Evolutionary conservation across 2,113 vertebrate species (phyloP).

Genomic region (Pteruthius melanotis): DNA sequence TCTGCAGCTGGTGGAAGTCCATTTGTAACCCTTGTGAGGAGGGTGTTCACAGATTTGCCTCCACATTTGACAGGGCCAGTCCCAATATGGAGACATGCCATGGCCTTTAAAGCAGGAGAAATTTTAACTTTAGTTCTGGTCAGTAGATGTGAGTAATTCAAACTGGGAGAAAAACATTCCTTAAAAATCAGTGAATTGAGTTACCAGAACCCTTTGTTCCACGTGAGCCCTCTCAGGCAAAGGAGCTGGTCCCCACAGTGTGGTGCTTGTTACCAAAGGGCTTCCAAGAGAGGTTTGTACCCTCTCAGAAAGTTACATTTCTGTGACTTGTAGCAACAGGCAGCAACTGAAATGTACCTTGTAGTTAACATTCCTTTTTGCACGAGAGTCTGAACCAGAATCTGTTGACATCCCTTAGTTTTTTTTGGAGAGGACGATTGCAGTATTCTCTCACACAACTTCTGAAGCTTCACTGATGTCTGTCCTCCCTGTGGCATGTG

Average conservation of each 20-base stretch:
- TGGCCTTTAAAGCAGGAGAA: background rate
- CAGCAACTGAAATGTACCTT: background rate
- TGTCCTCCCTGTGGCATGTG: fast-evolving
- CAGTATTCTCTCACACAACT: background rate
- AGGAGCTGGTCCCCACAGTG: background rate
- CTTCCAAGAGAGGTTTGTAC: background rate
- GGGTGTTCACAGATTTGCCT: background rate
- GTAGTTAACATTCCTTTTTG: background rate
- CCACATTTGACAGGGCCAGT: background rate
- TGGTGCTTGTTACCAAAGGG: background rate
- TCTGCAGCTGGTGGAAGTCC: background rate
- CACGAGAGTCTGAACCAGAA: background rate
- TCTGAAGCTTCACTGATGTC: background rate
- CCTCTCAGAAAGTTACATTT: background rate
- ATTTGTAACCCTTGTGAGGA: background rate
- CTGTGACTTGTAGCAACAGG: background rate
- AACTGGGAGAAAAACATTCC: background rate
- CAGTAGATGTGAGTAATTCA: background rate
- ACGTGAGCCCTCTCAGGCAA: fast-evolving
- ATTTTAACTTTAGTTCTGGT: background rate
- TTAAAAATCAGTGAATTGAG: background rate
- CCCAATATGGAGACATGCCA: background rate
- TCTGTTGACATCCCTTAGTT: background rate
- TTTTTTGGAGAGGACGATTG: background rate
- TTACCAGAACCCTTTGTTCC: background rate